Evolutionary conservation across 2,888 invertebrate genomes (phyloP), one percentile per base, ranked within the genome.

Genomic region (Lasioglossum villosulum): DNA sequence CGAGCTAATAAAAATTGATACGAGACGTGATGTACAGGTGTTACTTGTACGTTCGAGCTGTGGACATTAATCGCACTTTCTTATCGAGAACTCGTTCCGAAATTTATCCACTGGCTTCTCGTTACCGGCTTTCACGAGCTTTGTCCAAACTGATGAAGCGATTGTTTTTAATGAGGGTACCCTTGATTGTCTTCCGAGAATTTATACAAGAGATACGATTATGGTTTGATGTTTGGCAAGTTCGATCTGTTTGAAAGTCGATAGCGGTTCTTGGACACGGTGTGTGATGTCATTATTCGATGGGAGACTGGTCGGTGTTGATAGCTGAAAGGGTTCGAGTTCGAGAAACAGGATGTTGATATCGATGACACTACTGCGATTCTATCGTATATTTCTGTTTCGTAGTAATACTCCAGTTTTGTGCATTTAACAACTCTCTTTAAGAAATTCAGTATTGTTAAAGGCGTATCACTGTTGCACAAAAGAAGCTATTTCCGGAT

Each of bases 211-310:
- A 75, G 83, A 82, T 84, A 75, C 71, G 75, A 75, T 78, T 66
- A 75, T 63, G 78, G 68, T 23, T 8, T 16, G 19, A 16, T 34
- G 77, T 77, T 81, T 70, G 68, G 10, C 4, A 42, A 37, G 73
- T 78, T 82, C 78, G 83, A 84, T 82, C 27, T 59, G 84, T 75
- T 82, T 71, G 23, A 37, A 59, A 63, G 71, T 27, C 14, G 78
- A 78, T 78, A 78, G 63, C 83, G 71, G 78, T 82, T 82, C 84
- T 37, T 12, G 63, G 82, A 82, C 84, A 23, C 19, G 37, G 27
- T 39, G 63, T 45, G 74, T 84, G 78, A 84, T 82, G 77, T 77
- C 70, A 84, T 45, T 37, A 4, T 16, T 4, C 34, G 68, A 76
- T 48, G 72, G 16, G 37, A n/a, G 23, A 1, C n/a, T 39, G 68